These are phyloP conservation scores for Hydrozoanthus gracilis DNA, from an alignment of 92 coral and sea anemone genomes.

Conservation along the genomic window DNA sequence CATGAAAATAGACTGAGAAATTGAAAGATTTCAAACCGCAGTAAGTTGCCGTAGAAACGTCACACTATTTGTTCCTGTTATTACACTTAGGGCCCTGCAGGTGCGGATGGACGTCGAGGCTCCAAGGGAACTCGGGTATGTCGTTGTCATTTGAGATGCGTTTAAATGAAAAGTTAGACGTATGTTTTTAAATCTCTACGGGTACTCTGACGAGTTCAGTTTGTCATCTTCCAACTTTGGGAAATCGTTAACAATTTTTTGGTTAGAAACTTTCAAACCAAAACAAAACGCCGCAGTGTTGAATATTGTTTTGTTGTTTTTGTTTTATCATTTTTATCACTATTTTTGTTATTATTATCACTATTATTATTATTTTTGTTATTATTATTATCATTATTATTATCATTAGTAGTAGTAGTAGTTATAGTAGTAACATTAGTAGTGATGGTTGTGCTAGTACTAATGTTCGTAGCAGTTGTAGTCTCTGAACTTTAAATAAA, in stretches of 20 bases:
- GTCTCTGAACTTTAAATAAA: background rate
- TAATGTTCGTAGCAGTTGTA: background rate
- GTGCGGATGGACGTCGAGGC: background rate
- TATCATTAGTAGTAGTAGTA: background rate
- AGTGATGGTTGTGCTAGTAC: background rate
- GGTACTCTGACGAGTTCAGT: too few relatives aligned
- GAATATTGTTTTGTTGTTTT: background rate
- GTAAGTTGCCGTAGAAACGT: too few relatives aligned
- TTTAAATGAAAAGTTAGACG: background rate
- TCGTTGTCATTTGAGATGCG: background rate
- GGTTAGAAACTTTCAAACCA: too few relatives aligned
- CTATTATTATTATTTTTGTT: background rate
- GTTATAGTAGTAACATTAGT: background rate
- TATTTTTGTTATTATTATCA: background rate
- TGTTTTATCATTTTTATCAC: background rate
- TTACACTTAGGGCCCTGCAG: background rate
- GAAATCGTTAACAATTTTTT: too few relatives aligned
- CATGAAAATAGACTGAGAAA: background rate
- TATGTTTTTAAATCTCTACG: too few relatives aligned
- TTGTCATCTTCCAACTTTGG: too few relatives aligned
- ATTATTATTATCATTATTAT: background rate
- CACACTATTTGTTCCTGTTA: background rate
- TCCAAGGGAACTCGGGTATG: slow-evolving; percentile 22
- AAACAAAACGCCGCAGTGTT: too few relatives aligned
- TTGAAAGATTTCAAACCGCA: background rate